Percentiles rank a stretch among this genome's conserved stretches.
phyloP scores from a whole-genome alignment of 37 sponge, comb jelly and placozoan genomes.

The Haliclona indistincta region DNA sequence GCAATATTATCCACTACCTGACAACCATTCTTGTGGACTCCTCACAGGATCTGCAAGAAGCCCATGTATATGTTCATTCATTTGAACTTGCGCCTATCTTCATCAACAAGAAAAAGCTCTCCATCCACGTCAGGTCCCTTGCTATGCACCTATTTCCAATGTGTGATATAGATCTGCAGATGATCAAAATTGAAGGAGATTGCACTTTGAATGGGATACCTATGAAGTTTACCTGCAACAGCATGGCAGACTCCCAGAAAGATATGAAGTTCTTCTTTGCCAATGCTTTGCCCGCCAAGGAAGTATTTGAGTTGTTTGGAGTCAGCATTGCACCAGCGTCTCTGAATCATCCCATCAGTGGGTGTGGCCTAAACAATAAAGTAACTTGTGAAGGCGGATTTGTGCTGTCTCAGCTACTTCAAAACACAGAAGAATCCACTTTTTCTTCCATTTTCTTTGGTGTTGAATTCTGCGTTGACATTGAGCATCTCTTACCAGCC shows the following conservation, averaged over 20 bases:
- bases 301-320: neutral
- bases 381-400: neutral
- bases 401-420: neutral
- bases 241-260: neutral
- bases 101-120: neutral
- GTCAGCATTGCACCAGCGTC: neutral
- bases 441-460: neutral
- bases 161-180: neutral
- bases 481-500: neutral
- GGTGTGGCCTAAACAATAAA: neutral
- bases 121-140: neutral
- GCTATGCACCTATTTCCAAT: neutral
- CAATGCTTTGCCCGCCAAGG: neutral
- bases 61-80: neutral
- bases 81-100: neutral
- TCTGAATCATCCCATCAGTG: neutral
- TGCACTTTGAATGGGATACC: neutral
- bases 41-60: neutral
- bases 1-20: neutral
- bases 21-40: neutral
- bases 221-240: neutral
- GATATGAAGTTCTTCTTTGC: neutral
- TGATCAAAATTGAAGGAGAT: neutral
- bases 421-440: neutral
- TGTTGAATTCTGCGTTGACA: neutral